Base-by-base conservation (phyloP, 2,113 vertebrate genomes). In the Camelus bactrianus region DNA sequence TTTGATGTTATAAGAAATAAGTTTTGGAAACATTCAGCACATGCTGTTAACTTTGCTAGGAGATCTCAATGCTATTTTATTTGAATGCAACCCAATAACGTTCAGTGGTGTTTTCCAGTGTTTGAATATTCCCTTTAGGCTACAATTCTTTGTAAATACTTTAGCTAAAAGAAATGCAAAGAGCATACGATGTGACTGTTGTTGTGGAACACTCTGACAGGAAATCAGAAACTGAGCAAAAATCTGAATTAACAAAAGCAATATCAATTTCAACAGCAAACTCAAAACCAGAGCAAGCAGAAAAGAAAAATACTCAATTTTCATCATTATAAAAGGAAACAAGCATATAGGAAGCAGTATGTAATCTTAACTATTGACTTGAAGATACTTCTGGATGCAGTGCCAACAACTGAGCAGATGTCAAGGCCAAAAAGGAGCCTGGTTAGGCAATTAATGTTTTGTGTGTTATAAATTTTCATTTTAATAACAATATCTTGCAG, bases 111-210 rank as follows among this genome's bases (percentile, higher is more conserved):
- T 76, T 83, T 83, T 62, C 46, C n/a, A 62, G 60, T 46, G 22
- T 76, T 93, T 83, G 85, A 62, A n/a, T 46, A n/a, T 62, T 93
- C 64, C 62, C 70, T 89, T 16, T 69, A 77, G 62, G 42, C 52
- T 67, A 3, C n/a, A 54, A 22, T 42, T 77, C 20, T 83, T 77
- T 54, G n/a, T 70, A 77, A 95, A 93, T 46, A 62, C 46, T 93
- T 62, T 19, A 88, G 54, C 65, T 0, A 12, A 89, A 93, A 93
- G 60, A 93, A 77, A 84, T 24, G 60, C 62, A 50, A 70, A 77
- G 32, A 88, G 67, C 89, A 67, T 62, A 77, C 77, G 77, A 84
- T 62, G 54, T 22, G 35, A 70, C 35, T 73, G 10, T 52, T 46
- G 24, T 64, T 30, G 62, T 52, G 17, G 58, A 83, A 35, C 28